Conservation (phyloP, 2,113 vertebrate species). For the Chinchilla lanigera region DNA sequence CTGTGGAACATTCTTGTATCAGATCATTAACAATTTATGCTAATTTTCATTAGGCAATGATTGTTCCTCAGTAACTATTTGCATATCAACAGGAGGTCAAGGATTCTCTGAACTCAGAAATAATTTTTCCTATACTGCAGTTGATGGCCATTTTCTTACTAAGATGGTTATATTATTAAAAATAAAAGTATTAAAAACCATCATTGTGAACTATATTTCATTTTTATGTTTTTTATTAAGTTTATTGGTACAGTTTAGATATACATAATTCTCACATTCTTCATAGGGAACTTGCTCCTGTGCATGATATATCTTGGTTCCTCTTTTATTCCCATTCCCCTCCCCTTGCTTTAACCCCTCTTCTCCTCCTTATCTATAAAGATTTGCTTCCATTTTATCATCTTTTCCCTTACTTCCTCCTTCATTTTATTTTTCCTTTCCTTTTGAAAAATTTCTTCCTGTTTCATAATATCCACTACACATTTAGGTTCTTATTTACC, state of each 20-base stretch:
- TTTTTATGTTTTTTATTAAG: background rate
- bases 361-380: background rate
- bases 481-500: background rate
- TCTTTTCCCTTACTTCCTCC: background rate
- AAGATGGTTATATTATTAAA: slow-evolving; percentile 48
- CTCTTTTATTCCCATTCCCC: background rate
- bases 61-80: slow-evolving; percentile 66
- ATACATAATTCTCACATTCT: background rate
- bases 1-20: background rate
- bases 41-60: slow-evolving; percentile 44
- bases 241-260: background rate
- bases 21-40: slow-evolving; percentile 54
- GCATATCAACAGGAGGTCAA: slow-evolving; percentile 64
- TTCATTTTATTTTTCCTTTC: background rate
- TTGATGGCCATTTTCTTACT: slow-evolving; percentile 57
- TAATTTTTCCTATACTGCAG: slow-evolving; percentile 37
- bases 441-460: background rate
- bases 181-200: slow-evolving; percentile 16
- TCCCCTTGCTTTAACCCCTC: background rate
- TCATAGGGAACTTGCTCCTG: background rate
- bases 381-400: background rate
- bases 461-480: background rate
- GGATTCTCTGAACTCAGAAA: slow-evolving; percentile 49
- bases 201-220: slow-evolving; percentile 16
- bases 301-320: background rate